Percentiles rank a stretch among this genome's conserved stretches.
phyloP scores from a whole-genome alignment of 2,888 invertebrate species.

The Rhopalosiphum nymphaeae region DNA sequence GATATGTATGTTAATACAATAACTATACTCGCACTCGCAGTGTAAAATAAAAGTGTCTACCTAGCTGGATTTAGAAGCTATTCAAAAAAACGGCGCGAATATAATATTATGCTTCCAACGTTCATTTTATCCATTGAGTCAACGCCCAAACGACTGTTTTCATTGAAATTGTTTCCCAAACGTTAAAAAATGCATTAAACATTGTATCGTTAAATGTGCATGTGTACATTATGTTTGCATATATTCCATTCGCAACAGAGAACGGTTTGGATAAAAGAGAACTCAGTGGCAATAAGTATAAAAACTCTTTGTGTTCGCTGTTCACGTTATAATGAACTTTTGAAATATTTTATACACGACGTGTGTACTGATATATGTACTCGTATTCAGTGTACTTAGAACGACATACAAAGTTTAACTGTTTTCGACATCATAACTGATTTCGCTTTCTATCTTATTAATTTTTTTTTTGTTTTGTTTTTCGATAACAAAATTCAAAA shows the following conservation, averaged over 20 bases:
- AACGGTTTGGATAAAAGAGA: not conserved
- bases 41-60: not conserved
- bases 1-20: not conserved
- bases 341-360: not conserved
- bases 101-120: conserved; percentile 4
- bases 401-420: not conserved
- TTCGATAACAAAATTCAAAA: not conserved
- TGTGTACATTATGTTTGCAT: not conserved
- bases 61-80: not conserved
- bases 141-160: conserved; percentile 7
- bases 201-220: not conserved
- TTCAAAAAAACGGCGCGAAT: not conserved
- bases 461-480: not conserved
- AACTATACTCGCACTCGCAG: not conserved
- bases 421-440: not conserved
- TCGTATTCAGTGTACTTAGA: not conserved
- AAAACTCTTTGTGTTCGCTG: not conserved
- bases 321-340: not conserved
- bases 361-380: not conserved
- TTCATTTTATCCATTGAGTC: not conserved
- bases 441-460: not conserved
- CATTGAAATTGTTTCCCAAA: conserved; percentile 38
- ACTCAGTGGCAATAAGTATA: conserved; percentile 3
- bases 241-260: not conserved
- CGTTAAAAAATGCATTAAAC: conserved; percentile 37